phyloP scores from a whole-genome alignment of 2,888 invertebrate genomes.

The Lithophane socia region DNA sequence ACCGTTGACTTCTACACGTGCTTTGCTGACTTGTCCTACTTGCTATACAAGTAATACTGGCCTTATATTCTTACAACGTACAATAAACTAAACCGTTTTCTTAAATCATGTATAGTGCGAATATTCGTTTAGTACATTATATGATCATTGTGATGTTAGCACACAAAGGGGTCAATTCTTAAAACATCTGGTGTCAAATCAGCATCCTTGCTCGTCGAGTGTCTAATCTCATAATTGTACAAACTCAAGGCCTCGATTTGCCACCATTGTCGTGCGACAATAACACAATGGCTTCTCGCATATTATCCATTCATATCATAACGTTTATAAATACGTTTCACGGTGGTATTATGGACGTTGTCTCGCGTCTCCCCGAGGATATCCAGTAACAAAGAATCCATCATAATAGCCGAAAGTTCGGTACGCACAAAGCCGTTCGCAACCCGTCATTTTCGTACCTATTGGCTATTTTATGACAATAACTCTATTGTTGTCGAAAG shows the following conservation, averaged over 20 bases:
- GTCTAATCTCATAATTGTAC: constrained; percentile 85
- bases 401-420: constrained; percentile 86
- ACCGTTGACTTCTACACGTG: constrained; percentile 1
- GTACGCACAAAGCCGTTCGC: constrained; percentile 83
- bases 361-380: constrained; percentile 87
- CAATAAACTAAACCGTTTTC: constrained; percentile 44
- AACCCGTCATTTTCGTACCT: constrained; percentile 90
- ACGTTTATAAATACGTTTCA: constrained; percentile 88
- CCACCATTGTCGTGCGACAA: constrained; percentile 77
- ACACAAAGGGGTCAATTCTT: constrained; percentile 72
- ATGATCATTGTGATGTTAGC: constrained; percentile 62
- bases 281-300: constrained; percentile 80
- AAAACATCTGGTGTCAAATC: constrained; percentile 72
- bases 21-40: not conserved
- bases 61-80: constrained; percentile 17
- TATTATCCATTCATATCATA: constrained; percentile 90
- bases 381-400: constrained; percentile 84
- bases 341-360: constrained; percentile 85
- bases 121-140: constrained; percentile 49
- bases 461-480: constrained; percentile 90
- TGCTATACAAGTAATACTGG: constrained; percentile 30
- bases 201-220: constrained; percentile 74
- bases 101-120: constrained; percentile 52
- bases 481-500: constrained; percentile 82
- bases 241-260: constrained; percentile 81